Conservation (phyloP, 2,888 invertebrate genomes). For the Gastracanthus pulcherrimus region DNA sequence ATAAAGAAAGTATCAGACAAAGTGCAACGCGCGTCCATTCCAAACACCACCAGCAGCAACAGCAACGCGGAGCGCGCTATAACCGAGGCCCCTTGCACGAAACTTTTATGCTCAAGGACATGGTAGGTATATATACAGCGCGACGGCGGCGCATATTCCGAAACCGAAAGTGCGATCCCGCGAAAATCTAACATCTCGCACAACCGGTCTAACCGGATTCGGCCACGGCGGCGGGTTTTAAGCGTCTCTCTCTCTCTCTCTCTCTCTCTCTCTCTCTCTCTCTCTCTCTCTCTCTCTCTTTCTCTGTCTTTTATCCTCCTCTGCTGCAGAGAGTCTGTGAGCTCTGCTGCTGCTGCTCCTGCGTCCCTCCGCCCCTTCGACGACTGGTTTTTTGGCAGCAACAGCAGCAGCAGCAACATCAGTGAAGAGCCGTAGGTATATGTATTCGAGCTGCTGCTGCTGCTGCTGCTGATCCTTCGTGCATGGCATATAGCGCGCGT, state of each 20-base stretch:
- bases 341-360: too few species aligned
- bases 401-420: not conserved
- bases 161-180: constrained; percentile 78
- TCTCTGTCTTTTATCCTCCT: too few species aligned
- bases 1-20: constrained; percentile 17
- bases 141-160: constrained; percentile 69
- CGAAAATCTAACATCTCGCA: constrained; percentile 77
- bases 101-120: constrained; percentile 70
- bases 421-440: too few species aligned
- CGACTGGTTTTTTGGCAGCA: constrained; percentile 57
- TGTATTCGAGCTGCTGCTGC: not conserved
- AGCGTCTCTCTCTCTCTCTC: constrained; percentile 12
- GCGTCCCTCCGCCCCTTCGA: constrained; percentile 25
- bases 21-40: constrained; percentile 28
- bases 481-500: constrained; percentile 4
- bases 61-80: too few species aligned
- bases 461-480: not conserved
- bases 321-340: too few species aligned
- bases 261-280: constrained; percentile 8
- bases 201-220: constrained; percentile 78
- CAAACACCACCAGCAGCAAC: too few species aligned
- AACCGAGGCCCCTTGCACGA: too few species aligned
- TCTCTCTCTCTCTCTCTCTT: not conserved
- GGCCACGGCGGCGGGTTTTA: constrained; percentile 62
- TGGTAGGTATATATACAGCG: constrained; percentile 63